Base-by-base conservation (phyloP, 1,140 invertebrate genomes). In the Drosophila tani region DNA sequence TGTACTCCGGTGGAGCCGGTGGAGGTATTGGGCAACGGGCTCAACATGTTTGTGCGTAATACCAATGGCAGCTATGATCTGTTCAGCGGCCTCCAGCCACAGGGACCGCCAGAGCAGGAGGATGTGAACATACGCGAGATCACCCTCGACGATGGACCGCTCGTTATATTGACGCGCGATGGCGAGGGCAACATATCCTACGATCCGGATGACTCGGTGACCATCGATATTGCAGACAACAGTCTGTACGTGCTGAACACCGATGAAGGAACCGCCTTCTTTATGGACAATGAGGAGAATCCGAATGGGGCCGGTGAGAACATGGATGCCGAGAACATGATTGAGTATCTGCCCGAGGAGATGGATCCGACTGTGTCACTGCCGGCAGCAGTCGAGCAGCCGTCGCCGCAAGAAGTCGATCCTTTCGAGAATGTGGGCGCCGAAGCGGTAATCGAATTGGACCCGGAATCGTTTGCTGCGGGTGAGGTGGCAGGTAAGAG, bases 41-140 rank as follows among this genome's bases (percentile, higher is more conserved):
- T 32, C 12, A 46, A 43, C 12, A 53, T 63, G 32, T 62, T 62
- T 17, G 21, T 40, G 2, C 27, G 40, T 0, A 57, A 57, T 11
- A 21, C 38, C 8, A 50, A 77, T 35, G 75, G 64, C 2, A 41
- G 11, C n/a, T 49, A 77, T 19, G 21, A 60, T 1, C 7, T 50
- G 3, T 38, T 24, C 14, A 46, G 35, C 5, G 11, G 4, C 32
- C 4, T 55, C 0, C 3, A 55, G 2, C 0, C 35, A 0, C 5
- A 29, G 2, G 5, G 7, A 19, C 2, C 1, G 2, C 21, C 21
- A 12, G 15, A n/a, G 3, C 19, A 8, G 6, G 9, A 32, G 3
- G n/a, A 35, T 1, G 2, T 7, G 1, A 1, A 4, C 6, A 2
- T 56, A 21, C 73, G 43, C 0, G 71, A 77, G 63, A 55, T 77